These are phyloP conservation scores for Psilanteris sp. DNA, from an alignment of 1,140 invertebrate species.

Conservation along the genomic window DNA sequence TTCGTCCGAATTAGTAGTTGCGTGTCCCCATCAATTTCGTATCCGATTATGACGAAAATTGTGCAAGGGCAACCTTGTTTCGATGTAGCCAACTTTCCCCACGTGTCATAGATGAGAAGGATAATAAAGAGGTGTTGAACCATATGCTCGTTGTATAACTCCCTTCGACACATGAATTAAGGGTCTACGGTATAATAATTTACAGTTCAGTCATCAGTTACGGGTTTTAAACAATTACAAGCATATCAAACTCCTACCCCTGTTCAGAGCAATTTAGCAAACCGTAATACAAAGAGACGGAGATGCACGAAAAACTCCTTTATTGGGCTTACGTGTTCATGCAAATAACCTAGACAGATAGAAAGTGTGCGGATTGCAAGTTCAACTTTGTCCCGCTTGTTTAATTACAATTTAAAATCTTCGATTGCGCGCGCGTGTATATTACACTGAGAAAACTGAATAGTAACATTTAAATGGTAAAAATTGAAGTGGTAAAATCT, in stretches of 20 bases:
- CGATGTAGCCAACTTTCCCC: slow-evolving; percentile 51
- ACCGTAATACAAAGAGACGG: slow-evolving; percentile 7
- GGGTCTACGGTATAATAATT: slow-evolving; percentile 77
- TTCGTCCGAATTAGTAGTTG: slow-evolving; percentile 25
- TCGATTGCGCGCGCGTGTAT: too few relatives aligned
- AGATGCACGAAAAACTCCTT: neutral
- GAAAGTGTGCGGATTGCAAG: too few relatives aligned
- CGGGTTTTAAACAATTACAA: slow-evolving; percentile 79
- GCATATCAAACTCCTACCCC: slow-evolving; percentile 52
- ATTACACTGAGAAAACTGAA: too few relatives aligned
- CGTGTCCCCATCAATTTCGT: slow-evolving; percentile 31
- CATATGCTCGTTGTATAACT: slow-evolving; percentile 73
- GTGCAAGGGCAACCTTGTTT: slow-evolving; percentile 47
- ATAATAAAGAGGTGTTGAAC: slow-evolving; percentile 80
- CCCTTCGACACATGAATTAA: slow-evolving; percentile 69
- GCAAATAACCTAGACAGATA: too few relatives aligned
- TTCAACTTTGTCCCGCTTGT: too few relatives aligned
- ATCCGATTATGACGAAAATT: slow-evolving; percentile 52
- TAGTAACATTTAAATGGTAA: too few relatives aligned
- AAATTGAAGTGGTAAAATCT: too few relatives aligned
- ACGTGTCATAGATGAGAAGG: slow-evolving; percentile 71
- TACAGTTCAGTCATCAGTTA: slow-evolving; percentile 78
- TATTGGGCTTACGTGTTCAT: too few relatives aligned
- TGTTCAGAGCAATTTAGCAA: slow-evolving; percentile 24
- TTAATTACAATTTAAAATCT: too few relatives aligned